Conservation (phyloP, 2,888 invertebrate species). For the Apamea sordens region DNA sequence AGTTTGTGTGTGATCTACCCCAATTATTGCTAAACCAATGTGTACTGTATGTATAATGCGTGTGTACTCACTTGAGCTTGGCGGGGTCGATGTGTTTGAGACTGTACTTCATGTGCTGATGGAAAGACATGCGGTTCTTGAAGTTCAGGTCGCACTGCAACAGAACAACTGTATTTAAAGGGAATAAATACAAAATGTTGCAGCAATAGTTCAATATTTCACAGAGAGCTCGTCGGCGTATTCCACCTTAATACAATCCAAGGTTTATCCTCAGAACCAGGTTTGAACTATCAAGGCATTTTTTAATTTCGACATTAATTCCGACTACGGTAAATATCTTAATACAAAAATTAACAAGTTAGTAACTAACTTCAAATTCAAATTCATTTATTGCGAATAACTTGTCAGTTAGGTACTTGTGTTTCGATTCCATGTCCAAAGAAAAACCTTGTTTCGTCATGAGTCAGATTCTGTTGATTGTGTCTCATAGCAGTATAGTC, state of each 20-base stretch:
- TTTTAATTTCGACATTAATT: no score
- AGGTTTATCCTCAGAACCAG: neutral
- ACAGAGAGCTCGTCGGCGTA: neutral
- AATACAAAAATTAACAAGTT: no score
- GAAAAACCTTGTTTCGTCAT: no score
- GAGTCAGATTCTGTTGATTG: neutral
- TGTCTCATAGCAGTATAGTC: neutral
- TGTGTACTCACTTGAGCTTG: slow-evolving; percentile 79
- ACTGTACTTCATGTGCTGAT: slow-evolving; percentile 86
- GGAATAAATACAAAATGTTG: neutral
- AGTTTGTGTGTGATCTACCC: neutral
- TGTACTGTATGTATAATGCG: no score
- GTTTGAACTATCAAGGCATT: no score
- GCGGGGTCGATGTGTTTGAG: slow-evolving; percentile 85
- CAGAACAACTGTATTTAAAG: neutral
- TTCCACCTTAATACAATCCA: neutral
- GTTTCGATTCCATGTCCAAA: no score
- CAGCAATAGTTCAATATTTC: neutral
- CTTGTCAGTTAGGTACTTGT: no score
- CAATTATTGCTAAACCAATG: neutral
- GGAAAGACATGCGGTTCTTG: slow-evolving; percentile 84
- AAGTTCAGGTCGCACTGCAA: slow-evolving; percentile 86
- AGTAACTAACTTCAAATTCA: no score
- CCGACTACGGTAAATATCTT: no score
- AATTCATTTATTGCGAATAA: no score